phyloP scores from a whole-genome alignment of 2,888 invertebrate genomes.

The Eupithecia tripunctaria region DNA sequence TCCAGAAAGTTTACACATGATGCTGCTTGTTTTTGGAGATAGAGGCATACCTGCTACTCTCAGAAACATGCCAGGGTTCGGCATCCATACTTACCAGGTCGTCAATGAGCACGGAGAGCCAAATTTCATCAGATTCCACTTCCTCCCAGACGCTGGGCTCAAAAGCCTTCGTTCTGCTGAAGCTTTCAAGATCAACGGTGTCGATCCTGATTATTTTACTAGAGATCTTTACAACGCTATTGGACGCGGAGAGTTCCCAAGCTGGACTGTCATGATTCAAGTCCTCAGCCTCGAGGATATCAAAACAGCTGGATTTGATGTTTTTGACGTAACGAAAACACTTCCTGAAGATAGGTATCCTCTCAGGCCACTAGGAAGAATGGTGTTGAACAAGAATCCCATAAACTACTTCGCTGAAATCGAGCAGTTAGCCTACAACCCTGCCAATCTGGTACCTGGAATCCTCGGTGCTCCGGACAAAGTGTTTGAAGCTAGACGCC shows the following conservation, averaged over 20 bases:
- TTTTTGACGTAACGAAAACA: constrained; percentile 95
- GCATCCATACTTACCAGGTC: constrained; percentile 94
- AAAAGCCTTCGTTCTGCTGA: constrained; percentile 87
- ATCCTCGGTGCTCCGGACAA: constrained; percentile 96
- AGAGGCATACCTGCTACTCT: constrained; percentile 95
- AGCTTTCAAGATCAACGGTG: constrained; percentile 86
- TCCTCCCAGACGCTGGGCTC: constrained; percentile 93
- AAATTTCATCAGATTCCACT: constrained; percentile 94
- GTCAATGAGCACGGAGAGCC: constrained; percentile 88
- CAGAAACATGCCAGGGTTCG: constrained; percentile 96
- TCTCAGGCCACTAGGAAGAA: constrained; percentile 91
- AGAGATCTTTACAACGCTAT: constrained; percentile 95
- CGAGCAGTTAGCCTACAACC: constrained; percentile 94
- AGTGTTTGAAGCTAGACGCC: constrained; percentile 92
- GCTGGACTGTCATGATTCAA: constrained; percentile 92
- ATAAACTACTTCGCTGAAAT: constrained; percentile 95
- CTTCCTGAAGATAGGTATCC: constrained; percentile 92
- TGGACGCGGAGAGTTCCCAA: constrained; percentile 87
- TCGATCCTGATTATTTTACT: constrained; percentile 94
- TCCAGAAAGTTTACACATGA: constrained; percentile 93
- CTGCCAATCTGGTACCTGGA: constrained; percentile 94
- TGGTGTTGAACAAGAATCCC: constrained; percentile 94
- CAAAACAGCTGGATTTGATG: constrained; percentile 90
- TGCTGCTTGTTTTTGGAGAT: constrained; percentile 92
- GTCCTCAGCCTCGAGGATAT: constrained; percentile 93